phyloP scores from a whole-genome alignment of 2,888 invertebrate genomes.

The Dolichopus griseipennis region DNA sequence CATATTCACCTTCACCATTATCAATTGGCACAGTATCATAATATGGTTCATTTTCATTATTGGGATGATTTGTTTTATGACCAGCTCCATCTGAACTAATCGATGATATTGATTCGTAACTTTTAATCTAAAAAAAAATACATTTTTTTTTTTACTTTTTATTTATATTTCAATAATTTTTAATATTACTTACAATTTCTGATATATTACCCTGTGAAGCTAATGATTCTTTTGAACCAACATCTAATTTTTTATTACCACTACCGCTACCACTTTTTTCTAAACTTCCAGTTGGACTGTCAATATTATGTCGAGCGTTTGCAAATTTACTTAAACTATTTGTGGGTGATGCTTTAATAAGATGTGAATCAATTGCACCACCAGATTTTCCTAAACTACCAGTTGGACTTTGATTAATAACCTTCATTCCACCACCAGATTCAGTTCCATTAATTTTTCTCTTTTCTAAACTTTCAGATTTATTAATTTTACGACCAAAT shows the following conservation, averaged over 20 bases:
- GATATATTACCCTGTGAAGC: slow-evolving; percentile 42
- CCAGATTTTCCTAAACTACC: slow-evolving; percentile 40
- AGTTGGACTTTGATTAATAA: slow-evolving; percentile 32
- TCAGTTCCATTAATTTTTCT: slow-evolving; percentile 30
- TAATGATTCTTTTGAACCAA: slow-evolving; percentile 43
- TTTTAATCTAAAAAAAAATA: slow-evolving; percentile 47
- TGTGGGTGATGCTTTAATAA: slow-evolving; percentile 39
- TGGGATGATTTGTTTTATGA: slow-evolving; percentile 46
- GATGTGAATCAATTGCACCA: slow-evolving; percentile 17
- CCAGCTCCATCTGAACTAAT: slow-evolving; percentile 51
- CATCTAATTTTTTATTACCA: slow-evolving; percentile 24
- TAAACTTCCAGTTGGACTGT: slow-evolving; percentile 30
- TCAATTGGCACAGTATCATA: slow-evolving; percentile 65
- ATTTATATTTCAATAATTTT: not conserved
- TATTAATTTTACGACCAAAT: slow-evolving; percentile 40
- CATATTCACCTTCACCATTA: slow-evolving; percentile 61
- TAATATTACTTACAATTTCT: slow-evolving; percentile 32
- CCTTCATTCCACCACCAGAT: slow-evolving; percentile 21
- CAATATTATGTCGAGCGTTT: slow-evolving; percentile 26
- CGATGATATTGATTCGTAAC: slow-evolving; percentile 57
- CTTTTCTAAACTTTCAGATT: slow-evolving; percentile 41
- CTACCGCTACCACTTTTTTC: slow-evolving; percentile 28
- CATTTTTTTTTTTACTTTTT: not conserved
- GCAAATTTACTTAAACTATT: slow-evolving; percentile 35
- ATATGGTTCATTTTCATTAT: slow-evolving; percentile 56